Conservation (phyloP, 2,888 invertebrate species). For the Pyrrhia umbra region DNA sequence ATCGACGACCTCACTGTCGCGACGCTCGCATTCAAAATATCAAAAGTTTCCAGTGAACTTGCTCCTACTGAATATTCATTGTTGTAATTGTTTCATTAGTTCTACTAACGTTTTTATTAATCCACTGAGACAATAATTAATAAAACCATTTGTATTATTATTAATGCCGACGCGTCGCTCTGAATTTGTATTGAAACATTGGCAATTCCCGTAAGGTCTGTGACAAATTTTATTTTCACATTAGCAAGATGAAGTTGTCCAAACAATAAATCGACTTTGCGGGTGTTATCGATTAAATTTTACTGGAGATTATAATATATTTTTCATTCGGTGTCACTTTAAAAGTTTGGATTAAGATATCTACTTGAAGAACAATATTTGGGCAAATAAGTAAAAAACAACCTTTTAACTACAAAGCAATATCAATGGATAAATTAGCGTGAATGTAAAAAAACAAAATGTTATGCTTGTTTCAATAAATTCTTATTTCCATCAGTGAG, state of each 20-base stretch:
- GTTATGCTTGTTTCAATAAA: too few species aligned
- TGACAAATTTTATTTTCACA: constrained; percentile 51
- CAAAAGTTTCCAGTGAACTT: constrained; percentile 68
- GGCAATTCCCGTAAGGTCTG: constrained; percentile 24
- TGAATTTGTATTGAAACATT: constrained; percentile 45
- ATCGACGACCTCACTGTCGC: constrained; percentile 54
- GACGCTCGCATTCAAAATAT: constrained; percentile 69
- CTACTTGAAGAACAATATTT: too few species aligned
- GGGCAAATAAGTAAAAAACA: too few species aligned
- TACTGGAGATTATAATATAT: constrained; percentile 18
- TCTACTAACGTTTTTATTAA: constrained; percentile 62
- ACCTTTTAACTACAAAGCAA: too few species aligned
- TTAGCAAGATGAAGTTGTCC: constrained; percentile 42
- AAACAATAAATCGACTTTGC: constrained; percentile 51
- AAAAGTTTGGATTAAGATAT: too few species aligned
- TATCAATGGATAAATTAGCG: too few species aligned
- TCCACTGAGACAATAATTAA: constrained; percentile 54
- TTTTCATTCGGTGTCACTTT: too few species aligned
- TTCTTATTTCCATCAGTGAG: too few species aligned
- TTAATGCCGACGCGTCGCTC: constrained; percentile 28
- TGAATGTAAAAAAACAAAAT: too few species aligned
- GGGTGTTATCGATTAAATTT: constrained; percentile 24
- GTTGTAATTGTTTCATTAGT: constrained; percentile 66
- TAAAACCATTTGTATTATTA: constrained; percentile 41
- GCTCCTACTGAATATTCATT: constrained; percentile 73